These are phyloP conservation scores for Sarcophilus harrisii DNA, from an alignment of 2,797 vertebrate species.

Conservation along the genomic window DNA sequence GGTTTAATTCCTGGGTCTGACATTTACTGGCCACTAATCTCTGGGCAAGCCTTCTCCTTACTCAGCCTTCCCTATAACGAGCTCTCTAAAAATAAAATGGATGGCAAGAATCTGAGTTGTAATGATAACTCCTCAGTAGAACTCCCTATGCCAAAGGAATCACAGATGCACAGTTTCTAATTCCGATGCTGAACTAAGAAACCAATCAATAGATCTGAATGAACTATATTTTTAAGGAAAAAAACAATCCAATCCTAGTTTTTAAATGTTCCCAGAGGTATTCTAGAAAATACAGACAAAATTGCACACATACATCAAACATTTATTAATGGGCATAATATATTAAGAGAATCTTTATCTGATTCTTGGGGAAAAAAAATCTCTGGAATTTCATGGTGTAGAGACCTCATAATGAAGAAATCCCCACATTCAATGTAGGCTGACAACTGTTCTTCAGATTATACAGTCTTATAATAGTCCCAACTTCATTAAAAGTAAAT, in stretches of 20 bases:
- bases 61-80: too few species aligned
- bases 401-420: background rate
- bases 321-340: background rate
- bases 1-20: background rate
- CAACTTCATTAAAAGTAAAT: background rate
- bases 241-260: background rate
- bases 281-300: too few species aligned
- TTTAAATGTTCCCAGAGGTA: too few species aligned
- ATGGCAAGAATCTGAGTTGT: background rate
- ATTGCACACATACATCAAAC: background rate
- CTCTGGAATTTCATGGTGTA: background rate
- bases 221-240: background rate
- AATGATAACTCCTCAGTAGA: background rate
- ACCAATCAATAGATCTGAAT: background rate
- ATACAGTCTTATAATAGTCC: background rate
- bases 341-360: background rate
- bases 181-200: background rate
- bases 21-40: background rate
- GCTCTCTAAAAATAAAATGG: fast-evolving
- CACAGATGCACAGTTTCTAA: background rate
- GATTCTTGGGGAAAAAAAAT: background rate
- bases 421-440: background rate
- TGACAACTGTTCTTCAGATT: background rate
- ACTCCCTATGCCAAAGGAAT: background rate
- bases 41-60: fast-evolving